phyloP scores from a whole-genome alignment of 2,113 vertebrate genomes.

The Toxotes chatareus region DNA sequence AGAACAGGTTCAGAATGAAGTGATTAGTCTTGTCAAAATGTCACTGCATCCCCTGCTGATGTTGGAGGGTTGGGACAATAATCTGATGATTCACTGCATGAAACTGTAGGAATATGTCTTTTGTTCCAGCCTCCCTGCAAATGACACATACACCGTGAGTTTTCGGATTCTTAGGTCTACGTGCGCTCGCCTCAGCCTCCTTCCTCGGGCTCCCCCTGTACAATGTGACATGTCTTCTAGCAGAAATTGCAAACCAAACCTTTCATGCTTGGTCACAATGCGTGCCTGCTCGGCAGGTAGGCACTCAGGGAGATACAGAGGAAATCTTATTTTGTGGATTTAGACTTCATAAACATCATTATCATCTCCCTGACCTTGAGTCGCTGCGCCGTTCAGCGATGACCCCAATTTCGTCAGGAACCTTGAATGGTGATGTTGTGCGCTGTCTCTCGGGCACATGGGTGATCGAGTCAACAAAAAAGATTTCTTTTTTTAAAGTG shows the following conservation, averaged over 20 bases:
- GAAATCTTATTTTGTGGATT: constrained; percentile 75
- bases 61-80: constrained; percentile 46
- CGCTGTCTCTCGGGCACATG: constrained; percentile 32
- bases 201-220: not conserved
- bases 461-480: constrained; percentile 67
- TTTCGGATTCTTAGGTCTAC: not conserved
- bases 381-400: constrained; percentile 48
- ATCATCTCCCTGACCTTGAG: constrained; percentile 74
- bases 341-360: constrained; percentile 81
- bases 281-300: constrained; percentile 54
- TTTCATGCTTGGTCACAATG: constrained; percentile 57
- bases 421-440: constrained; percentile 59
- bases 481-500: constrained; percentile 1
- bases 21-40: constrained; percentile 75
- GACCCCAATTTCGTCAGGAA: constrained; percentile 75
- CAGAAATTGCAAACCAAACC: constrained; percentile 63
- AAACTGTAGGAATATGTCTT: constrained; percentile 17
- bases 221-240: constrained; percentile 38
- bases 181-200: constrained; percentile 16
- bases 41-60: constrained; percentile 45
- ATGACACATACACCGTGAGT: constrained; percentile 7
- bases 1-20: constrained; percentile 61
- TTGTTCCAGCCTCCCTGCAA: constrained; percentile 27
- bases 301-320: constrained; percentile 63
- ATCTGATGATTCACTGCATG: constrained; percentile 41